Evolutionary conservation across 2,113 vertebrate genomes (phyloP).

Genomic region (Astur gentilis): DNA sequence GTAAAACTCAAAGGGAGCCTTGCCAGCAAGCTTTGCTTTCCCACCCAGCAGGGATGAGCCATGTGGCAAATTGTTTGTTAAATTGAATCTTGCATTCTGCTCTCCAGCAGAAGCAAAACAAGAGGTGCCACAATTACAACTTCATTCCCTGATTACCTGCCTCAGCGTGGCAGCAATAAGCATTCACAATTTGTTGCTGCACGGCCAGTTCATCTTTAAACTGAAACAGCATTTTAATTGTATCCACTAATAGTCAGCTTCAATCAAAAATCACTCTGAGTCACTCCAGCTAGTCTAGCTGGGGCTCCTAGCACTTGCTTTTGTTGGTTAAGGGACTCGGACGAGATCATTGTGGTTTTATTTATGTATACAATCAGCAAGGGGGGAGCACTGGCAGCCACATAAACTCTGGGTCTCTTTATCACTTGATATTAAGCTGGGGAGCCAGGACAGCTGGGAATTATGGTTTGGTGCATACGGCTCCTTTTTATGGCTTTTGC

Average conservation of each 20-base stretch:
- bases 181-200: constrained; percentile 71
- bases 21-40: constrained; percentile 22
- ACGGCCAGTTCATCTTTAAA: constrained; percentile 74
- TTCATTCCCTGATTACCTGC: constrained; percentile 76
- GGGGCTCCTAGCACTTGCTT: constrained; percentile 42
- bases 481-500: constrained; percentile 43
- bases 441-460: constrained; percentile 27
- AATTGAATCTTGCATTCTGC: constrained; percentile 47
- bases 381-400: neutral
- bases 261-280: constrained; percentile 66
- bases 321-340: constrained; percentile 42
- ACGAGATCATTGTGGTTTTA: constrained; percentile 41
- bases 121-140: constrained; percentile 61
- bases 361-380: constrained; percentile 63
- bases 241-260: constrained; percentile 71
- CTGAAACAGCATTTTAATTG: constrained; percentile 79
- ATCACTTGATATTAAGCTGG: constrained; percentile 35
- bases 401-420: constrained; percentile 44
- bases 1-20: neutral
- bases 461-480: neutral
- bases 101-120: constrained; percentile 62
- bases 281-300: constrained; percentile 9
- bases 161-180: constrained; percentile 72
- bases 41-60: constrained; percentile 54
- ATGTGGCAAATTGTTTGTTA: constrained; percentile 65